These are phyloP conservation scores for Amorpha juglandis DNA, from an alignment of 2,888 invertebrate species.

Conservation along the genomic window DNA sequence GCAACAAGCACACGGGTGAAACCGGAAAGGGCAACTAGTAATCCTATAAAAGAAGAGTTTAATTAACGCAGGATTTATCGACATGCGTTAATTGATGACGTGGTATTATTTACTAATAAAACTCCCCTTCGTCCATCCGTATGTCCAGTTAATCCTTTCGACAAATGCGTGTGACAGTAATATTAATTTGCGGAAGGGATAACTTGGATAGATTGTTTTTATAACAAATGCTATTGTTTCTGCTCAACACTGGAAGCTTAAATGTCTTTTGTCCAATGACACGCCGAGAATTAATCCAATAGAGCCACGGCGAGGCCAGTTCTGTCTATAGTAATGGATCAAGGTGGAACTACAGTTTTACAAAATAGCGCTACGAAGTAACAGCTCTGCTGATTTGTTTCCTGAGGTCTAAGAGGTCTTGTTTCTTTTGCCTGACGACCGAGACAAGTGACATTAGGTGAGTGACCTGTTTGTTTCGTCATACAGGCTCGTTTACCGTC, in stretches of 20 bases:
- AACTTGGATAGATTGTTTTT: neutral
- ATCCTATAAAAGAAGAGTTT: conserved; percentile 1
- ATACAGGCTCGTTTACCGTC: no score
- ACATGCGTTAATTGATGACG: neutral
- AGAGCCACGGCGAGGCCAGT: no score
- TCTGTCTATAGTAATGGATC: no score
- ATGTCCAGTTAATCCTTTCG: conserved; percentile 29
- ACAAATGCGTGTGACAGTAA: conserved; percentile 26
- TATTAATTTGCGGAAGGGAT: conserved; percentile 26
- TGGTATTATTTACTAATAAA: conserved; percentile 27
- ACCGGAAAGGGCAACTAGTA: no score
- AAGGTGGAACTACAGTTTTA: neutral
- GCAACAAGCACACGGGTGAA: no score
- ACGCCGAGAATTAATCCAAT: neutral
- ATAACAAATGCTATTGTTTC: conserved; percentile 3
- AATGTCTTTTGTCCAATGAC: neutral
- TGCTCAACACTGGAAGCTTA: neutral
- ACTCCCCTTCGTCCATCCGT: conserved; percentile 31
- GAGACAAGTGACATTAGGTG: no score
- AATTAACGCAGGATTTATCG: neutral
- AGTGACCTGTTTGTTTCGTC: no score
- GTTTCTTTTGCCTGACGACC: no score
- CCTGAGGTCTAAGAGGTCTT: no score
- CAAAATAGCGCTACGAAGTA: no score
- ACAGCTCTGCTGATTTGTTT: no score